Base-by-base conservation (phyloP, 35 echinoderm and acorn worm genomes). In the Stichopus chloronotus region DNA sequence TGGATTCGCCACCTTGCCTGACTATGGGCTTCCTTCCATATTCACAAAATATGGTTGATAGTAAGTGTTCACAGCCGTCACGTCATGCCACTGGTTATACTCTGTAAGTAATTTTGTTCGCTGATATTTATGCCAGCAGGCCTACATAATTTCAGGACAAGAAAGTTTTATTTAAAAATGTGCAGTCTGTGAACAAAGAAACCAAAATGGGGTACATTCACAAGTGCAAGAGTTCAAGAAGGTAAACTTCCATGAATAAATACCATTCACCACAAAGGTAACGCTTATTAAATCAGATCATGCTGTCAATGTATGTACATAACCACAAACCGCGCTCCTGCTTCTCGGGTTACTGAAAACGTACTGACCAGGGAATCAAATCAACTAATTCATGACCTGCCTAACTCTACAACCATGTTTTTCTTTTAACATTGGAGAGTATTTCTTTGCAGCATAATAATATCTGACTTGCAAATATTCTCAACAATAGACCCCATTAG, bases 371-470 rank as follows among this genome's bases (percentile, higher is more conserved):
- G 72, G 25, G 72, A 76, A 76, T 76, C 19, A 11, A 76, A 76
- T 4, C 72, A 76, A 17, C 72, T 76, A 21, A 76, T 76, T 11
- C 72, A 76, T 76, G 72, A 11, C 72, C 72, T 76, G 72, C 72
- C 72, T 76, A 76, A 17, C 25, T 24, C 25, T 76, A 76, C 72
- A 76, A 76, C 72, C 25, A 76, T 21, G 72, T 76, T 76, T 76
- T 76, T 76, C 72, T 76, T 76, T 76, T 17, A 76, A 76, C 4
- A 5, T 17, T 76, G 10, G 72, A 76, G 9, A 12, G 72, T 11
- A 76, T 76, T 76, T 8, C 72, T 76, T 76, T 76, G 19, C 72
- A 76, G 72, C 72, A 76, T 76, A 76, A 76, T 76, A 76, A 76
- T 76, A 76, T 17, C 72, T 76, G 72, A 76, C 72, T 11, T 76